phyloP scores from a whole-genome alignment of 2,888 invertebrate species.

The Alcis repandata region DNA sequence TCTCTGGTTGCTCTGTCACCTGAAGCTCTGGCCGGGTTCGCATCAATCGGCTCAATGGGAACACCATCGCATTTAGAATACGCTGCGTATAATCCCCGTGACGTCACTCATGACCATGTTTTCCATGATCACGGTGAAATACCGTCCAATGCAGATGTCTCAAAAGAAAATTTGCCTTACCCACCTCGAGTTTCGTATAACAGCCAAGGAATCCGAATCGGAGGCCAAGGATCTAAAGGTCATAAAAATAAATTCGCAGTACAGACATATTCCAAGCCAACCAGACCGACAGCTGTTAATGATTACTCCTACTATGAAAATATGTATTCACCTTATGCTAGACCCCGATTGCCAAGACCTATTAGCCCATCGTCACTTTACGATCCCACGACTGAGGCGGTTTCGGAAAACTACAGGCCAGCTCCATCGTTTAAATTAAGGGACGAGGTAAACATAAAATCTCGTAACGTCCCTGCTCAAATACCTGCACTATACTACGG shows the following conservation, averaged over 20 bases:
- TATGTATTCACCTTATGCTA: conserved; percentile 65
- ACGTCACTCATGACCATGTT: conserved; percentile 83
- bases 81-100: conserved; percentile 77
- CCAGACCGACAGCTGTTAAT: conserved; percentile 58
- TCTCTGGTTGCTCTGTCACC: conserved; percentile 67
- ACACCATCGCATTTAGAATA: conserved; percentile 77
- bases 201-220: conserved; percentile 71
- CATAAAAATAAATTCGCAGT: conserved; percentile 61
- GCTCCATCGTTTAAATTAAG: conserved; percentile 67
- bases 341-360: conserved; percentile 62
- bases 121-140: conserved; percentile 84
- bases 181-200: conserved; percentile 76
- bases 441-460: conserved; percentile 63
- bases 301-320: conserved; percentile 81
- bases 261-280: conserved; percentile 63
- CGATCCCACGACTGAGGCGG: conserved; percentile 55
- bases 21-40: conserved; percentile 61
- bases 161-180: conserved; percentile 65
- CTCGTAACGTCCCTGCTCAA: conserved; percentile 52
- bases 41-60: conserved; percentile 69
- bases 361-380: conserved; percentile 53
- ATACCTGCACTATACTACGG: conserved; percentile 58
- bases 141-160: conserved; percentile 69
- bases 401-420: conserved; percentile 65
- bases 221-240: conserved; percentile 55